phyloP scores from a whole-genome alignment of 2,888 invertebrate genomes.

The Tachina fera region DNA sequence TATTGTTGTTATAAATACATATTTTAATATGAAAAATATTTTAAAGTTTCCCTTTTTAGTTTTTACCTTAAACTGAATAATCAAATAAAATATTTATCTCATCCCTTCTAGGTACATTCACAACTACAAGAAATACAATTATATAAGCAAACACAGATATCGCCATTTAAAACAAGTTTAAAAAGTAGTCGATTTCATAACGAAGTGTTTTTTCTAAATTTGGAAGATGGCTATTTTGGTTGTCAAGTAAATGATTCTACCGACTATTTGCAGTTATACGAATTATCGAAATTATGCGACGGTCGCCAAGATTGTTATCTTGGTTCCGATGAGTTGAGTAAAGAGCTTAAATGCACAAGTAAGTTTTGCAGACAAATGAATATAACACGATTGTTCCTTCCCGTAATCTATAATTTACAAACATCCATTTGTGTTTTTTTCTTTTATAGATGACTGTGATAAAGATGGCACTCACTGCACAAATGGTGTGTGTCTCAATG shows the following conservation, averaged over 20 bases:
- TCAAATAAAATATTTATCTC: slow-evolving; percentile 18
- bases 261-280: slow-evolving; percentile 96
- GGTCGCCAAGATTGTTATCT: slow-evolving; percentile 94
- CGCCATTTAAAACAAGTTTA: slow-evolving; percentile 85
- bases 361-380: slow-evolving; percentile 80
- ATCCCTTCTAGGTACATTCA: slow-evolving; percentile 83
- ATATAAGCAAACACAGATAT: slow-evolving; percentile 84
- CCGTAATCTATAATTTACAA: slow-evolving; percentile 15
- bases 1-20: too few species aligned
- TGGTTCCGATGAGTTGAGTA: slow-evolving; percentile 94
- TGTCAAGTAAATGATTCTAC: slow-evolving; percentile 98
- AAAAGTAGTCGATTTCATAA: slow-evolving; percentile 87
- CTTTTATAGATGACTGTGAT: slow-evolving; percentile 91
- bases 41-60: neutral
- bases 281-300: slow-evolving; percentile 97
- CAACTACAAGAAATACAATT: slow-evolving; percentile 83
- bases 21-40: too few species aligned
- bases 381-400: neutral
- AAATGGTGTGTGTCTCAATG: slow-evolving; percentile 96
- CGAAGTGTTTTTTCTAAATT: slow-evolving; percentile 97
- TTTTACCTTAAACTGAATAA: neutral
- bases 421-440: slow-evolving; percentile 40
- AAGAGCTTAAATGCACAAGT: slow-evolving; percentile 97
- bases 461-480: slow-evolving; percentile 95
- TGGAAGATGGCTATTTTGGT: slow-evolving; percentile 98